Conservation (phyloP, 2,888 invertebrate genomes). For the Ariolimax columbianus region DNA sequence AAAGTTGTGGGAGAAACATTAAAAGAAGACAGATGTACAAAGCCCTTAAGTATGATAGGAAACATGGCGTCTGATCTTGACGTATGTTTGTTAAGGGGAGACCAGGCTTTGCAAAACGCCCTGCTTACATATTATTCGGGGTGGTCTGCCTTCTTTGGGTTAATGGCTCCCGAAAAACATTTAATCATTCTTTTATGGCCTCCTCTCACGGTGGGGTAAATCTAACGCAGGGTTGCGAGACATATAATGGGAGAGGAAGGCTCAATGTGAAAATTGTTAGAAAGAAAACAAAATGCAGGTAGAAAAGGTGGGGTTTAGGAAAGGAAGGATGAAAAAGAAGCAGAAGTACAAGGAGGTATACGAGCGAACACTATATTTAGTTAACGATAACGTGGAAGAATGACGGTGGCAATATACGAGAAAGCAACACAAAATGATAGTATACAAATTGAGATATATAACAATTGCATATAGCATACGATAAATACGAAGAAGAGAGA, state of each 20-base stretch:
- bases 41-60: not conserved
- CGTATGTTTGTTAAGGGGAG: not conserved
- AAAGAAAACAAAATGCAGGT: not conserved
- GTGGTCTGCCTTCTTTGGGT: constrained; percentile 5
- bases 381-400: no score
- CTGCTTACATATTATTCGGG: not conserved
- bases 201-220: constrained; percentile 15
- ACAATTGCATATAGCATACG: no score
- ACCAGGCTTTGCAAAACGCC: not conserved
- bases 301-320: not conserved
- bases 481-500: no score
- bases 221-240: not conserved
- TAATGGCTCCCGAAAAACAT: constrained; percentile 19
- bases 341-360: no score
- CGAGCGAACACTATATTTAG: no score
- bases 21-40: no score
- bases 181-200: constrained; percentile 32
- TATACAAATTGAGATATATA: no score
- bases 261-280: not conserved
- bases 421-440: no score
- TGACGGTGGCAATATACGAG: no score
- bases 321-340: no score
- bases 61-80: not conserved
- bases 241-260: not conserved
- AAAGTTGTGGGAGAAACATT: no score